Evolutionary conservation across 2,797 vertebrate species (phyloP).

Genomic region (Pygocentrus nattereri): DNA sequence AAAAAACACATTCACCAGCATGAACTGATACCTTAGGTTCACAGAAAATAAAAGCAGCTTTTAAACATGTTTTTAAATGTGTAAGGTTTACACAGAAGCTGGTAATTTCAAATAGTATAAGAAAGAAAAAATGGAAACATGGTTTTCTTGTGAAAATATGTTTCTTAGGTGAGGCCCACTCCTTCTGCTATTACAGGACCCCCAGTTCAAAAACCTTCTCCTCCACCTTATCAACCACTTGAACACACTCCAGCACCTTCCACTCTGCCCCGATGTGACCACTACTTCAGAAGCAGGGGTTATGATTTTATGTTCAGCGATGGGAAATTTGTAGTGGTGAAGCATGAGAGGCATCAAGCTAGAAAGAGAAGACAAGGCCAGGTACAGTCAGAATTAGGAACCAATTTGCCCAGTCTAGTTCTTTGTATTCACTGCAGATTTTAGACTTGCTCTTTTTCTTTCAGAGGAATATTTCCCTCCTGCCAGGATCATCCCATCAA

Average conservation of each 20-base stretch:
- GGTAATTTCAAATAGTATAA: background rate
- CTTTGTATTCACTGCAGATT: background rate
- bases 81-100: background rate
- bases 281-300: slow-evolving; percentile 83
- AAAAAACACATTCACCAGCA: too few relatives aligned
- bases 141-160: background rate
- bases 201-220: too few relatives aligned
- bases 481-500: slow-evolving; percentile 64
- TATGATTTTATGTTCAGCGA: slow-evolving; percentile 82
- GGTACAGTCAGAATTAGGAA: slow-evolving; percentile 50
- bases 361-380: slow-evolving; percentile 64
- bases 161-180: slow-evolving; percentile 73
- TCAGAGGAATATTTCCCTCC: slow-evolving; percentile 66
- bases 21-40: too few relatives aligned
- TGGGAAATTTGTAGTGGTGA: slow-evolving; percentile 81
- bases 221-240: too few relatives aligned
- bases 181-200: slow-evolving; percentile 7
- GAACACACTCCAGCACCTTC: background rate
- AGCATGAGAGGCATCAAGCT: slow-evolving; percentile 68
- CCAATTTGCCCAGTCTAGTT: background rate
- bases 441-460: background rate
- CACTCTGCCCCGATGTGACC: slow-evolving; percentile 81
- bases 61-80: too few relatives aligned
- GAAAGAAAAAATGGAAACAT: background rate
- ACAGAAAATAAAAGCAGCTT: too few relatives aligned